phyloP scores from a whole-genome alignment of 2,797 vertebrate genomes.

The Oryzias dopingdopingensis region DNA sequence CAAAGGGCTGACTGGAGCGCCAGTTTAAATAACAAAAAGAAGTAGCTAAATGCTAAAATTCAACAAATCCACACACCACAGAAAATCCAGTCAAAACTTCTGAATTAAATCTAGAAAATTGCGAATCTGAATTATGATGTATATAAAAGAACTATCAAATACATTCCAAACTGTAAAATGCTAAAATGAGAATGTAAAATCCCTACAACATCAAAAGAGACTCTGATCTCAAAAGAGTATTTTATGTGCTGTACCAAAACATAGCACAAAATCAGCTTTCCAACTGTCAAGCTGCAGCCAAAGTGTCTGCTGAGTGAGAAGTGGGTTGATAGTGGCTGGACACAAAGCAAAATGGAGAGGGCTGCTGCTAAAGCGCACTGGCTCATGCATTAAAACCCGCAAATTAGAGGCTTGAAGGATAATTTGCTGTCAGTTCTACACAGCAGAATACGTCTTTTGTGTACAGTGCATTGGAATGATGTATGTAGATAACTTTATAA shows the following conservation, averaged over 20 bases:
- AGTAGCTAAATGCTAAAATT: too few species aligned
- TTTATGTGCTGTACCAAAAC: not conserved
- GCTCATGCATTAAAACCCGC: constrained; percentile 27
- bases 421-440: constrained; percentile 15
- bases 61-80: too few species aligned
- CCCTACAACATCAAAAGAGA: too few species aligned
- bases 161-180: too few species aligned
- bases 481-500: not conserved
- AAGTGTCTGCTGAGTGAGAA: constrained; percentile 1
- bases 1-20: too few species aligned
- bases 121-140: too few species aligned
- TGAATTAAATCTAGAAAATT: too few species aligned
- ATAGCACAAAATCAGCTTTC: constrained; percentile 3
- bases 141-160: too few species aligned
- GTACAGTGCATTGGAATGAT: not conserved
- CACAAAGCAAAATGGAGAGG: constrained; percentile 3
- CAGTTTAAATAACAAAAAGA: too few species aligned
- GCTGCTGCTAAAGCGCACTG: constrained; percentile 33
- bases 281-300: not conserved
- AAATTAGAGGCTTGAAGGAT: constrained; percentile 33
- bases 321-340: not conserved
- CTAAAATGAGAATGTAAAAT: too few species aligned
- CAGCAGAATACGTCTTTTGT: constrained; percentile 5
- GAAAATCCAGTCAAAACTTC: too few species aligned
- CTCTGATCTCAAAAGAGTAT: too few species aligned